Evolutionary conservation across 2,113 vertebrate species (phyloP).

Genomic region (Seriola aureovittata): DNA sequence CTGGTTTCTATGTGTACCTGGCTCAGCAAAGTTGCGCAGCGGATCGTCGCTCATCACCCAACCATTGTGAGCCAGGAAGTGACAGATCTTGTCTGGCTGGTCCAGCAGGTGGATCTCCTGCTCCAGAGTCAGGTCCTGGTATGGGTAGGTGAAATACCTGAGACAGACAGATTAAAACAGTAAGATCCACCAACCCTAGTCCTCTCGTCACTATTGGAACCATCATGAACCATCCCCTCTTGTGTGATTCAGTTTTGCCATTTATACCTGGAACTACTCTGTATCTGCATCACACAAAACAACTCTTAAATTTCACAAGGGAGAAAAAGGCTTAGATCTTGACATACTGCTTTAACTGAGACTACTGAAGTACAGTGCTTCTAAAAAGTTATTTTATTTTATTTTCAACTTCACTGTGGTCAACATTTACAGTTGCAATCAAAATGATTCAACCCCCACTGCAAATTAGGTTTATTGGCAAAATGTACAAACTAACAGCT

Average conservation of each 20-base stretch:
- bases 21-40: conserved; percentile 95
- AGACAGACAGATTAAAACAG: not conserved
- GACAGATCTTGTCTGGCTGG: conserved; percentile 87
- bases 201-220: no score
- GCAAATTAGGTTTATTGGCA: no score
- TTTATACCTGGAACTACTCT: not conserved
- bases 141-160: conserved; percentile 96
- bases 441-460: no score
- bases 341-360: no score
- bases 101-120: conserved; percentile 89
- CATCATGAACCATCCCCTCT: accelerated
- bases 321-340: no score
- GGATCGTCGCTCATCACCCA: conserved; percentile 99
- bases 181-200: not conserved
- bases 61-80: conserved; percentile 96
- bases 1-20: conserved; percentile 80
- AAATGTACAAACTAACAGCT: no score
- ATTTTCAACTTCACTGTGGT: no score
- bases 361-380: no score
- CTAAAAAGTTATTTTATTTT: no score
- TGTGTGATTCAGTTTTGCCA: not conserved
- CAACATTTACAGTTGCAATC: no score
- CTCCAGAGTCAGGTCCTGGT: conserved; percentile 87
- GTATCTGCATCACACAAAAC: not conserved
- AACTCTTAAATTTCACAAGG: no score